phyloP scores from a whole-genome alignment of 1,140 invertebrate genomes.

The Schlechtendalia chinensis region DNA sequence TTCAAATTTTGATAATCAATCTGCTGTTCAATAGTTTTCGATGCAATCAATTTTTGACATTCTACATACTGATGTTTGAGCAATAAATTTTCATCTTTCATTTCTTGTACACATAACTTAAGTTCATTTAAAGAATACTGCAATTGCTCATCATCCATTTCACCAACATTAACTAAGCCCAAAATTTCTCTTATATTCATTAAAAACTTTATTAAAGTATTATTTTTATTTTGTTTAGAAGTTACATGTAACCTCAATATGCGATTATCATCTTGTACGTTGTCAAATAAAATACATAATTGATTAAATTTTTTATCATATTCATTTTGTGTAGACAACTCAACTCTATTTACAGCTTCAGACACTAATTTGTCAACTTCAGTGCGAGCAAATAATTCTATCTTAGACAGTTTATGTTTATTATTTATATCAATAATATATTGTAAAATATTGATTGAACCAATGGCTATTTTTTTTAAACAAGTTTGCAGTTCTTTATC shows the following conservation, averaged over 20 bases:
- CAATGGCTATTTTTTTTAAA: not conserved
- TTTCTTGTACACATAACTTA: not conserved
- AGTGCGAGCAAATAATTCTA: not conserved
- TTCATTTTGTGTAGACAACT: conserved; percentile 5
- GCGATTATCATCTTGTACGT: conserved; percentile 15
- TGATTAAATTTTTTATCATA: not conserved
- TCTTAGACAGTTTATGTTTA: not conserved
- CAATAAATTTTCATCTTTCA: not conserved
- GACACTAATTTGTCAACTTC: conserved; percentile 26
- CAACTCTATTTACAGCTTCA: conserved; percentile 30
- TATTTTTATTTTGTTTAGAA: conserved; percentile 13
- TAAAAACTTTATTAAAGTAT: not conserved
- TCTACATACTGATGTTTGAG: not conserved
- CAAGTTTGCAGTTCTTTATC: conserved; percentile 19
- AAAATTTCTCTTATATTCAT: not conserved
- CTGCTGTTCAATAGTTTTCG: not conserved
- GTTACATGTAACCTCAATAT: not conserved
- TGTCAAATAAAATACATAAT: not conserved
- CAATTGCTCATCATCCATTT: not conserved
- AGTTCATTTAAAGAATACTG: not conserved
- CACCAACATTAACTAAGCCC: not conserved
- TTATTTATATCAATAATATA: conserved; percentile 1
- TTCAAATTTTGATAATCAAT: not conserved
- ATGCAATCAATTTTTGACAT: not conserved
- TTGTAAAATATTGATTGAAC: conserved; percentile 4